Base-by-base conservation (phyloP, 2,797 vertebrate genomes). In the Acanthurus leucopareius region DNA sequence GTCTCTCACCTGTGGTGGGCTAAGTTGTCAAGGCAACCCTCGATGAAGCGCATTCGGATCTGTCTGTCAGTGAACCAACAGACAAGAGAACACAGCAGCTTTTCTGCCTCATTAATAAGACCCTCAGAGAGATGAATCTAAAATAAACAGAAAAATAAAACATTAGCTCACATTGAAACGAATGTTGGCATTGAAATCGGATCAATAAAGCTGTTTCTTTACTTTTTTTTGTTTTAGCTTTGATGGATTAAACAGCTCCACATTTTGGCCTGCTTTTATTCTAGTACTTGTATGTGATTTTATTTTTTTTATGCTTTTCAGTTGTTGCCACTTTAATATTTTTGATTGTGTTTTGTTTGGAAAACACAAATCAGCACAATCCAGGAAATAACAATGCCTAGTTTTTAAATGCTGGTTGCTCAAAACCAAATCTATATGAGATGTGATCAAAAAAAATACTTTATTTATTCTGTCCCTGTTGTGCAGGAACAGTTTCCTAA, bases 11-110 rank as follows among this genome's bases (percentile, higher is more conserved):
- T 96, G 94, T 99, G 97, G 92, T 98, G 98, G 69, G 97, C 97
- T 87, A 99, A 92, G 92, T 99, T 99, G 94, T 99, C 98, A 84
- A 99, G 96, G 92, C 98, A 99, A 88, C 98, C 98, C 94, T 99
- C 98, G 60, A 99, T 99, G 94, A 99, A 99, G 78, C 98, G 97
- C 98, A 99, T 99, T 81, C 98, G 96, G 90, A 99, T 99, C 92
- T 99, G 98, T 66, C 98, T 94, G 93, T 99, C 98, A 1, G 98
- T 99, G 95, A 99, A 99, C 98, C 98, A 99, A 88, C 98, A 99
- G 9, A 99, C 98, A 71, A 99, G 96, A 7, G 98, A 99, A 86
- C 98, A 99, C 58, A 99, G 94, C 90, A 99, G 96, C 94, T 99
- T 99, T 93, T 99, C 98, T 15, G 98, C 98, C 85, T 99, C 98